Evolutionary conservation across 2,113 vertebrate species (phyloP), one percentile per base, ranked within the genome.

Genomic region (Neotoma lepida): DNA sequence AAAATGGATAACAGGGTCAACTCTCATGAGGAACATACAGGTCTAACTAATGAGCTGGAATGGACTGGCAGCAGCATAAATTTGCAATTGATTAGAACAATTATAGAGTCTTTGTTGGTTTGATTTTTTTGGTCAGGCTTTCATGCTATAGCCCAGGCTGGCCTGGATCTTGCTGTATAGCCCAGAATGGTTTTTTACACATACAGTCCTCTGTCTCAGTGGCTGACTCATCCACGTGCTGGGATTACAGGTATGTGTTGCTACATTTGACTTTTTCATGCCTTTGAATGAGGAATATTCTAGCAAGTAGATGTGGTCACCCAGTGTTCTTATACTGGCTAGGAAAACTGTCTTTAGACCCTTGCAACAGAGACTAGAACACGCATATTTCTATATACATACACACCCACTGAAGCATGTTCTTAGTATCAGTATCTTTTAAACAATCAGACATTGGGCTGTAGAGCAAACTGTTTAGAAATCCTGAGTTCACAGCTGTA

Each of bases 201-300:
- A 14, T 2, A 12, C 30, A 63, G 22, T 28, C 56, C 30, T 88
- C 28, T 9, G 35, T 56, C 66, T 56, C 49, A 54, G 49, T n/a
- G 18, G 18, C 20, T 56, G 49, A 2, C 54, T 33, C 9, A 35
- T 28, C 17, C 30, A 24, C 35, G 12, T 35, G 71, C 35, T 46
- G 41, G 71, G 20, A 18, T 49, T 35, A 12, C 28, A 22, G 30
- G 9, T 30, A 33, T 46, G 26, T 85, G 28, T 41, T 28, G 28
- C 58, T 58, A 39, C 49, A 41, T 54, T 73, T 33, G n/a, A 0
- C 15, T n/a, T 71, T 26, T 63, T 77, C 61, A 15, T 87, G 93
- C 68, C 71, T 87, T 96, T 73, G 76, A 51, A 80, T 71, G 8
- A 73, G 10, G 64, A 94, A 39, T 88, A n/a, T 46, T 76, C 35